Base-by-base conservation (phyloP, 2,797 vertebrate species). In the Coregonus ussuriensis region DNA sequence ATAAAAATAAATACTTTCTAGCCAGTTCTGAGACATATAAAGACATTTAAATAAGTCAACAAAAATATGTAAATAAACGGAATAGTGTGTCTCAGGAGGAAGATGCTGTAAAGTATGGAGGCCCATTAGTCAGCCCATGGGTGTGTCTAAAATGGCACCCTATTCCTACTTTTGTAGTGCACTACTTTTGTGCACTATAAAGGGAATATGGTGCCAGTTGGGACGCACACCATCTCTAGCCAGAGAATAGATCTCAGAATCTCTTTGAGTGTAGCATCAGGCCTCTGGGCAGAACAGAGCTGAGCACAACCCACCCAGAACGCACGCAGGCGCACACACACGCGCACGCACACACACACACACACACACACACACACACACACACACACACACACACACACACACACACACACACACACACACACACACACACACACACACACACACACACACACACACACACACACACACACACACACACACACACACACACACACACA, bases 231-330 rank as follows among this genome's bases (percentile, higher is more conserved):
- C 75, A 80, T 91, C 88, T 84, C 85, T 78, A 70, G 63, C 86
- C 82, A 86, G 86, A 90, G 86, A 90, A 90, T 76, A 88, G 87
- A 92, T 87, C 90, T 82, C 83, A 91, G 89, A 88, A 91, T 90
- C 83, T 91, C 84, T 90, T 87, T 86, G 81, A 89, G 89, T 86
- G 79, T 41, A 83, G 82, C 79, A 59, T 59, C 54, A 83, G 85
- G 89, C 90, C 91, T 90, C 74, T 76, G 71, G 79, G 76, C 52
- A 56, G 54, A 59, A 59, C 18, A 53, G 52, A 53, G 52, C 31
- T 3, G 3, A 2, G 31, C 52, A 53, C 52, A 33, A 14, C 52
- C 52, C 52, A 53, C 52, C 52, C 14, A 53, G 25, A 25, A 14
- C 52, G 3, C 31, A 33, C 31, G 3, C 31, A 33, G 3, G 3